Percentiles rank a stretch among this genome's conserved stretches.
Evolutionary conservation across 2,113 vertebrate genomes (phyloP).

Genomic region (Oncorhynchus tshawytscha): DNA sequence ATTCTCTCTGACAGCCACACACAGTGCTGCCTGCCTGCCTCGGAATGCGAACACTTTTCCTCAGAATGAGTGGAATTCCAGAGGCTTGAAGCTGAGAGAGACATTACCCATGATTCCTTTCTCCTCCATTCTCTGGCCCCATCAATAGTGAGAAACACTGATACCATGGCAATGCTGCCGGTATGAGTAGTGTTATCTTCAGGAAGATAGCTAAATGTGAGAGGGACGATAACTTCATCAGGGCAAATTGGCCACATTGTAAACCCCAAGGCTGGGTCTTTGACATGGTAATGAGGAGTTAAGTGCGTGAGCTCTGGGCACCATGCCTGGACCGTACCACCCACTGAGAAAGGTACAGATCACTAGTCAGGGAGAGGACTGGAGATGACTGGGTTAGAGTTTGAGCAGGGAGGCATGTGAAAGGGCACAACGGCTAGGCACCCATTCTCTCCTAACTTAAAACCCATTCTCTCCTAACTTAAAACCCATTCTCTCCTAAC

Average conservation of each 20-base stretch:
- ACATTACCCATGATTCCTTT: slow-evolving; percentile 67
- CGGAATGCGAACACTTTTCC: slow-evolving; percentile 61
- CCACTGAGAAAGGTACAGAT: slow-evolving; percentile 70
- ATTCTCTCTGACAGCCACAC: slow-evolving; percentile 59
- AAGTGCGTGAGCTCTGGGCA: slow-evolving; percentile 72
- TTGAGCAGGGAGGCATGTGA: slow-evolving; percentile 61
- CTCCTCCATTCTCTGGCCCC: slow-evolving; percentile 38
- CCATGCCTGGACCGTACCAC: slow-evolving; percentile 67
- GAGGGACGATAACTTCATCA: slow-evolving; percentile 74
- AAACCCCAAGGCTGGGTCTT: slow-evolving; percentile 60
- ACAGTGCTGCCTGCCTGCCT: slow-evolving; percentile 39
- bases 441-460: too few relatives aligned
- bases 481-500: slow-evolving; percentile 10
- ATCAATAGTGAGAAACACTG: slow-evolving; percentile 49
- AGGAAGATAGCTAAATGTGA: slow-evolving; percentile 60
- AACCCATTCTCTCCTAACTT: slow-evolving; percentile 26
- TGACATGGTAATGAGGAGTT: slow-evolving; percentile 78
- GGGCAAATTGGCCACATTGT: slow-evolving; percentile 76
- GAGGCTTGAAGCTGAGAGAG: slow-evolving; percentile 56
- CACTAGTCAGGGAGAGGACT: slow-evolving; percentile 55
- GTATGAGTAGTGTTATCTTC: slow-evolving; percentile 75
- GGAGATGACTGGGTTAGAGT: slow-evolving; percentile 27
- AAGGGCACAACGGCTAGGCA: slow-evolving; percentile 58
- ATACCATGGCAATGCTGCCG: slow-evolving; percentile 70
- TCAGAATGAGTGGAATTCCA: slow-evolving; percentile 67